Evolutionary conservation across 2,113 vertebrate species (phyloP).

Genomic region (Chaetura pelagica): DNA sequence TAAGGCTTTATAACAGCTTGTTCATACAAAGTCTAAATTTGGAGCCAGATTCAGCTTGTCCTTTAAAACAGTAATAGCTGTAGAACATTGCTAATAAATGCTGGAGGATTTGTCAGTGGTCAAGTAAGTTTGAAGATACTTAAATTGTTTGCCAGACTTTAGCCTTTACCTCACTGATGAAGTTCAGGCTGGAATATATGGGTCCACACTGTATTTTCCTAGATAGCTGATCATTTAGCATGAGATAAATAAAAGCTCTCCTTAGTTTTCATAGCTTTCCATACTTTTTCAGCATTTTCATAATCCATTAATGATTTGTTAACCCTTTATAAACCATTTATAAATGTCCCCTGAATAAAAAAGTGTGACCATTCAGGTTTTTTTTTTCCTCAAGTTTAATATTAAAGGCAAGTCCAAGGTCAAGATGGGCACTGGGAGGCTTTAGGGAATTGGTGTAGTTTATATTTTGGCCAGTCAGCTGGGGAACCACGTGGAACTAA

Average conservation of each 20-base stretch:
- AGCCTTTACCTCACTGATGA: neutral
- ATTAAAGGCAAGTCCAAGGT: conserved; percentile 59
- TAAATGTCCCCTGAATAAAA: conserved; percentile 22
- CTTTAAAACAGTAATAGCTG: neutral
- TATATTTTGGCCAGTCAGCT: conserved; percentile 69
- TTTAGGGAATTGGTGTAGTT: conserved; percentile 11
- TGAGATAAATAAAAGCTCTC: neutral
- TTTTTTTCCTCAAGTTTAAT: conserved; percentile 23
- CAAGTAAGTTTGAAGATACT: neutral
- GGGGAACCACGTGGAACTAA: conserved; percentile 67
- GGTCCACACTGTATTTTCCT: neutral
- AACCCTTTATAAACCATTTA: conserved; percentile 62
- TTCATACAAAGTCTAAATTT: neutral
- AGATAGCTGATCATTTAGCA: neutral
- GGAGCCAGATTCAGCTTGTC: neutral
- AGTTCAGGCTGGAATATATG: neutral
- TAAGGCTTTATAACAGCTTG: neutral
- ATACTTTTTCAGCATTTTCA: neutral
- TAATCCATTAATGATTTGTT: conserved; percentile 45
- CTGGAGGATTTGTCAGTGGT: neutral
- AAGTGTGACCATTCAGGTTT: neutral
- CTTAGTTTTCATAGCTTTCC: neutral
- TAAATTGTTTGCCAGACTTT: neutral
- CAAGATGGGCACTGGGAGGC: conserved; percentile 53
- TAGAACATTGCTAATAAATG: neutral